Evolutionary conservation across 35 echinoderm and acorn worm species (phyloP).

Genomic region (Acanthaster planci): DNA sequence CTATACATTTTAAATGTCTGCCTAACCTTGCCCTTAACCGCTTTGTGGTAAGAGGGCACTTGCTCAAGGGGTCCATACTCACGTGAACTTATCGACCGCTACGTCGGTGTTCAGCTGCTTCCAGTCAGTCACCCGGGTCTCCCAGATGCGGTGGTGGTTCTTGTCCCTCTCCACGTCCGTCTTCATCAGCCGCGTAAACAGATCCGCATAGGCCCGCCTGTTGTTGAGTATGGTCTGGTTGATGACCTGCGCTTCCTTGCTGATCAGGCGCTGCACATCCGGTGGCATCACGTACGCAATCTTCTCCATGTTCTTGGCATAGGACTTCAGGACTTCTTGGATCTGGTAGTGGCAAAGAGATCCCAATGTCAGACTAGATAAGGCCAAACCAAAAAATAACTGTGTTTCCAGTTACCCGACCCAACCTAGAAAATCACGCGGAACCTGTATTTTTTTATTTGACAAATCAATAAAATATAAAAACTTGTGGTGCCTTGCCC

Average conservation of each 20-base stretch:
- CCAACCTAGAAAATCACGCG: too few relatives aligned
- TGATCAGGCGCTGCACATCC: slow-evolving; percentile 86
- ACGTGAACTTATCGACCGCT: slow-evolving; percentile 81
- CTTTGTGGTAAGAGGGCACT: too few relatives aligned
- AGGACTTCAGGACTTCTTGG: slow-evolving; percentile 68
- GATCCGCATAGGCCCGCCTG: slow-evolving; percentile 80
- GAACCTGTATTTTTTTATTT: too few relatives aligned
- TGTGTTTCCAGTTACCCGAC: too few relatives aligned
- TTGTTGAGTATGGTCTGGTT: slow-evolving; percentile 90
- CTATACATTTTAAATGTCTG: too few relatives aligned
- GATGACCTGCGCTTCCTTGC: slow-evolving; percentile 88
- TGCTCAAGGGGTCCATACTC: slow-evolving; percentile 23
- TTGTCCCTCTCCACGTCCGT: slow-evolving; percentile 95
- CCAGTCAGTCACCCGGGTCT: slow-evolving; percentile 81
- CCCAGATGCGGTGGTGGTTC: slow-evolving; percentile 79
- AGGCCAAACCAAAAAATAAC: not conserved
- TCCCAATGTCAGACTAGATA: too few relatives aligned
- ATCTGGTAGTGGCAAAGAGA: slow-evolving; percentile 61
- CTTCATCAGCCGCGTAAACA: slow-evolving; percentile 82
- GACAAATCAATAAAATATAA: too few relatives aligned
- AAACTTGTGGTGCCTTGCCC: too few relatives aligned
- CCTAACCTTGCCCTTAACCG: too few relatives aligned
- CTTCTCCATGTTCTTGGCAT: slow-evolving; percentile 84
- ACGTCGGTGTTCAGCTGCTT: slow-evolving; percentile 83
- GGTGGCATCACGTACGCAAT: slow-evolving; percentile 92